Percentiles rank a stretch among this genome's conserved stretches.
Evolutionary conservation across 2,797 vertebrate genomes (phyloP).

Genomic region (Babyrousa celebensis): DNA sequence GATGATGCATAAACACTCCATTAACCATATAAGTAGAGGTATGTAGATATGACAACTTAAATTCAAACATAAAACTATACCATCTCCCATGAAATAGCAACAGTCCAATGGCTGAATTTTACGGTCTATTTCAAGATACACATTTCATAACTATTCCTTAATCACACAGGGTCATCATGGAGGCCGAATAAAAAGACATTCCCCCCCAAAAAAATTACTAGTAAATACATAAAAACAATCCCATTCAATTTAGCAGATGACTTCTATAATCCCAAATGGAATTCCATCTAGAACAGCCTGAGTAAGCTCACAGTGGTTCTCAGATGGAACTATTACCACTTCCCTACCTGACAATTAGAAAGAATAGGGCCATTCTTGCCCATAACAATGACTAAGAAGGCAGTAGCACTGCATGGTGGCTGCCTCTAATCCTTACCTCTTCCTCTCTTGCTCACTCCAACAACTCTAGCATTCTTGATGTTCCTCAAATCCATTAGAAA

Average conservation of each 20-base stretch:
- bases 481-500: not conserved
- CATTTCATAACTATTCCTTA: conserved; percentile 50
- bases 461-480: not conserved
- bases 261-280: not conserved
- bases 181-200: conserved; percentile 15
- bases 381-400: not conserved
- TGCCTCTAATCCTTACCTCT: not conserved
- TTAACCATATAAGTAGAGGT: not conserved
- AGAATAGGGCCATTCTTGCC: not conserved
- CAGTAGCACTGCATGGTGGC: not conserved
- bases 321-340: not conserved
- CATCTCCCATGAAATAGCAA: not conserved
- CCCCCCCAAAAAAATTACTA: not conserved
- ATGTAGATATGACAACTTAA: not conserved
- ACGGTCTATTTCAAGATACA: not conserved
- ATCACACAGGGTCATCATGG: not conserved
- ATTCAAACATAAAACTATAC: not conserved
- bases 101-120: not conserved
- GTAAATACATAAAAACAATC: conserved; percentile 47
- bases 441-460: not conserved
- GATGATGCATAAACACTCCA: not conserved
- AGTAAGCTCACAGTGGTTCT: not conserved
- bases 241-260: not conserved
- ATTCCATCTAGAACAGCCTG: not conserved
- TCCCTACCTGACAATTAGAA: not conserved